phyloP scores from a whole-genome alignment of 2,113 vertebrate genomes.

The Hippocampus mohnikei region DNA sequence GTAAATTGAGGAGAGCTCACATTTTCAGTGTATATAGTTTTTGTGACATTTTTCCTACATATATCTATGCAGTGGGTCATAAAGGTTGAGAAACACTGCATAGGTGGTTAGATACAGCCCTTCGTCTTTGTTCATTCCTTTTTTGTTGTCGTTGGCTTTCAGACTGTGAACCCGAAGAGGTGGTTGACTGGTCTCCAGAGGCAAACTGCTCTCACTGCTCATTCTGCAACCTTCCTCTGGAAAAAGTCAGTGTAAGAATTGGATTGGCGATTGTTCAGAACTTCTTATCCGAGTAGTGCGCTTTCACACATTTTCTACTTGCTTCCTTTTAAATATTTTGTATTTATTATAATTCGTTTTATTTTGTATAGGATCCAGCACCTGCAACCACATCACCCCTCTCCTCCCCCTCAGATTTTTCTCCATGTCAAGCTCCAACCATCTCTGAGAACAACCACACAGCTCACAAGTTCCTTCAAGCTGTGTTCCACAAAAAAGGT shows the following conservation, averaged over 20 bases:
- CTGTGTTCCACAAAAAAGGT: constrained; percentile 99
- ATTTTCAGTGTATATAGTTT: not conserved
- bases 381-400: constrained; percentile 82
- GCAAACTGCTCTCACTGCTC: constrained; percentile 80
- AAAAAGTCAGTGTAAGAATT: constrained; percentile 89
- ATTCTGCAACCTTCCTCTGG: constrained; percentile 94
- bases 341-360: not conserved
- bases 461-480: constrained; percentile 92
- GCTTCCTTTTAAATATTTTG: not conserved
- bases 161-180: constrained; percentile 98
- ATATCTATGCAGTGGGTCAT: not conserved
- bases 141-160: constrained; percentile 45
- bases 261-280: not conserved
- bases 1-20: not conserved
- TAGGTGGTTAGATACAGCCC: not conserved
- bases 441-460: constrained; percentile 93
- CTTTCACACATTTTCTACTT: not conserved
- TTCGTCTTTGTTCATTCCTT: not conserved
- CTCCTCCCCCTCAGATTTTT: constrained; percentile 88
- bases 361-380: constrained; percentile 76
- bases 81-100: not conserved
- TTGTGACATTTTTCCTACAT: not conserved
- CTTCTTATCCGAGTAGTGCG: not conserved
- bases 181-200: constrained; percentile 95
- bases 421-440: constrained; percentile 89